Base-by-base conservation (phyloP, 2,113 vertebrate genomes). In the Phrynosoma blainvillii region DNA sequence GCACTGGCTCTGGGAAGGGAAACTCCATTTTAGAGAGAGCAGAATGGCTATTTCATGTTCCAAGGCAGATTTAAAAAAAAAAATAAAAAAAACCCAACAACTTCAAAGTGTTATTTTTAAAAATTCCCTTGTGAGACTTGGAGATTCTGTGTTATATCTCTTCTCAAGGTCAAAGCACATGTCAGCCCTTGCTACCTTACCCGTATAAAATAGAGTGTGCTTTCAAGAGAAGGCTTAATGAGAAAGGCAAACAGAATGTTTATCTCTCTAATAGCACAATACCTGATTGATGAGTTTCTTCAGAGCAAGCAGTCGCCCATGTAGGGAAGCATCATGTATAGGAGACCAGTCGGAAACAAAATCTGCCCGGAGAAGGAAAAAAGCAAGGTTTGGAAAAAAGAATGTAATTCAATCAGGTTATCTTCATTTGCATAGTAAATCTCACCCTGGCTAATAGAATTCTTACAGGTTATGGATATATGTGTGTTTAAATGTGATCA, bases 281-380 rank as follows among this genome's bases (percentile, higher is more conserved):
- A 98, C 98, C 98, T 98, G 97, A 89, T 90, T 93, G 77, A 98
- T 96, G 92, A 98, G 97, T 52, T 91, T 96, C 81, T 93, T 97
- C 92, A 99, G 89, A 74, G 95, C 40, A 13, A 98, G 94, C 59
- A 97, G 89, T 14, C 93, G 95, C 74, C 98, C 98, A 0, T 97
- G 97, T 82, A 97, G 93, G 3, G 98, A 97, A 75, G 98, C 98
- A 79, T 98, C 98, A 0, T 99, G 98, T 87, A 98, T 52, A 5
- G 97, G 97, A 92, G 98, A 97, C 98, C 98, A 98, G 84, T 98
- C 98, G 4, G 98, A 98, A 84, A 97, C 91, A 66, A 92, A 80
- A 86, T 96, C 97, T 98, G 90, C 30, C 56, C 6, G 75, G 91
- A 94, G 91, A 11, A 71, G 90, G 82, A 8, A 21, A 8, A 21